Evolutionary conservation across 2,113 vertebrate genomes (phyloP).

Genomic region (Pholis gunnellus): DNA sequence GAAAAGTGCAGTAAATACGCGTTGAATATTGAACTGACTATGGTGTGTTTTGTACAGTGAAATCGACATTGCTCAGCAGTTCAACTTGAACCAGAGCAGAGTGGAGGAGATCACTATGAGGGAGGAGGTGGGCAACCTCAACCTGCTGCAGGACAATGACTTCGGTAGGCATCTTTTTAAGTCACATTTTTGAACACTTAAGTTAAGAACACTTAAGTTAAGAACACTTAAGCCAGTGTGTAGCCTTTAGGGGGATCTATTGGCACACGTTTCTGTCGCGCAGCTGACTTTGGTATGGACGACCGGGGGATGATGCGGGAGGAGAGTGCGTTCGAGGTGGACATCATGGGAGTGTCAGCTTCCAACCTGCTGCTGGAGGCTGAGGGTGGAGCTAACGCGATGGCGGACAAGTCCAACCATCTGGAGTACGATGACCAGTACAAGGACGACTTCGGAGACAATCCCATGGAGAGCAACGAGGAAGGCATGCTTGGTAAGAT

Average conservation of each 20-base stretch:
- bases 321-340: conserved; percentile 92
- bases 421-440: conserved; percentile 89
- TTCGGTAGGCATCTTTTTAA: conserved; percentile 84
- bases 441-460: conserved; percentile 90
- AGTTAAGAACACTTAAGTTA: background rate
- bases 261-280: background rate
- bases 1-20: background rate
- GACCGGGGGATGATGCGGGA: conserved; percentile 97
- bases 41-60: conserved; percentile 84
- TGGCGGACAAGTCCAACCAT: conserved; percentile 92
- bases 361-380: conserved; percentile 93
- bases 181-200: background rate
- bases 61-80: conserved; percentile 97
- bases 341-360: conserved; percentile 91
- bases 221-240: background rate
- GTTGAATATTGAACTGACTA: background rate
- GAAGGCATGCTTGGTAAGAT: conserved; percentile 92
- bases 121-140: conserved; percentile 98
- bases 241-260: background rate
- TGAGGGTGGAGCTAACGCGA: conserved; percentile 88
- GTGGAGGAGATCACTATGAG: conserved; percentile 99
- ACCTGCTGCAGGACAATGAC: conserved; percentile 95
- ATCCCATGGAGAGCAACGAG: conserved; percentile 89
- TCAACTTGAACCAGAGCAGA: conserved; percentile 97
- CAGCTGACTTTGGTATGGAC: conserved; percentile 97